Conservation (phyloP, 1,140 invertebrate genomes). For the Dinothrombium tinctorium region DNA sequence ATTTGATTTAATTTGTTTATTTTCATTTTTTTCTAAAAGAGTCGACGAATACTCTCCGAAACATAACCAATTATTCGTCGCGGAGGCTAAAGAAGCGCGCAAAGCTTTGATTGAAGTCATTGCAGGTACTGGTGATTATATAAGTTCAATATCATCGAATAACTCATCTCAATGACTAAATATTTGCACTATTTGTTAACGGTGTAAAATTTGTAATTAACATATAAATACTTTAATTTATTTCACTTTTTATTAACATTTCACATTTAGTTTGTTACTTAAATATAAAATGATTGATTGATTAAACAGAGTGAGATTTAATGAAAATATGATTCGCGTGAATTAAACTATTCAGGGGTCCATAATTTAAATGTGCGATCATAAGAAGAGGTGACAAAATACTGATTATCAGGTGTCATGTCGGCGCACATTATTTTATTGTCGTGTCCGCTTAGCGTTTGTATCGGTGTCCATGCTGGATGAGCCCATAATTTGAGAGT, state of each 20-base stretch:
- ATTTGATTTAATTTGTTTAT: no score
- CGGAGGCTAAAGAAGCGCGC: background rate
- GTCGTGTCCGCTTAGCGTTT: slow-evolving; percentile 80
- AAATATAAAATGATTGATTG: background rate
- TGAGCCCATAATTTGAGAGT: slow-evolving; percentile 81
- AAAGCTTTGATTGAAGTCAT: background rate
- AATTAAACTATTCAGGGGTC: slow-evolving; percentile 21
- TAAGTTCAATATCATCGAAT: background rate
- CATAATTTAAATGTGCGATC: slow-evolving; percentile 96
- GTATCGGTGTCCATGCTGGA: slow-evolving; percentile 81
- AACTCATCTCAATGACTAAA: background rate
- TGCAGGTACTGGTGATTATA: background rate
- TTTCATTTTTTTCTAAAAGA: background rate
- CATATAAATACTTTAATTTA: background rate
- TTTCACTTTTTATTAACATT: background rate
- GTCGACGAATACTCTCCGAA: background rate
- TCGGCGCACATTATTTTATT: slow-evolving; percentile 84
- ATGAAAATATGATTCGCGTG: background rate
- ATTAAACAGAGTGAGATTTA: background rate
- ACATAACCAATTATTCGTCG: no score
- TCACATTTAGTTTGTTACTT: background rate
- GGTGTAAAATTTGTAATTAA: background rate
- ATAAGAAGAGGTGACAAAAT: slow-evolving; percentile 74
- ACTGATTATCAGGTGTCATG: slow-evolving; percentile 61
- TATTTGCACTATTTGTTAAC: background rate